phyloP scores from a whole-genome alignment of 2,797 vertebrate species.

The Sebastes glaucus region DNA sequence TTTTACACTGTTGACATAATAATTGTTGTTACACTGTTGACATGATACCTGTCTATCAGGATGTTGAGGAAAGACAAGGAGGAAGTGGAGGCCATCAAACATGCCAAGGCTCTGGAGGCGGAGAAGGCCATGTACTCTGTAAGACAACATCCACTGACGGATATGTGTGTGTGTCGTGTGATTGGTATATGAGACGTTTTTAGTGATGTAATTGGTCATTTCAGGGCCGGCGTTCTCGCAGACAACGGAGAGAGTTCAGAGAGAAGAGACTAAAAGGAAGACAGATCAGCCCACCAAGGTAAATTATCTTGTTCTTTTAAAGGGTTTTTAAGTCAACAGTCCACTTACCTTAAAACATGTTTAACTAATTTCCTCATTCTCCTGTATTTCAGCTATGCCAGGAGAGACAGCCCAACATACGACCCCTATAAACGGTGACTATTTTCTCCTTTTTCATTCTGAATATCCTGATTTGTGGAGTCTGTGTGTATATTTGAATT shows the following conservation, averaged over 20 bases:
- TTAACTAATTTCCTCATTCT: neutral
- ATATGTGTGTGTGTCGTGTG: neutral
- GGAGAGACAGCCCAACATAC: constrained; percentile 97
- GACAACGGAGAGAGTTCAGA: constrained; percentile 94
- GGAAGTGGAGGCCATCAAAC: constrained; percentile 97
- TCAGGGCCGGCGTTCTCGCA: constrained; percentile 93
- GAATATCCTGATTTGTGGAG: neutral
- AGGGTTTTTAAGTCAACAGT: neutral
- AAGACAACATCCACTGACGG: constrained; percentile 54
- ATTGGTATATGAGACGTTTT: neutral
- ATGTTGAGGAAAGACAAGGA: constrained; percentile 98
- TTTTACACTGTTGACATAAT: neutral
- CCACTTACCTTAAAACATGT: neutral
- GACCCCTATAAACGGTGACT: constrained; percentile 95
- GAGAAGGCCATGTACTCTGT: constrained; percentile 99
- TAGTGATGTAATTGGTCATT: neutral
- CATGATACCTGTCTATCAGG: constrained; percentile 73
- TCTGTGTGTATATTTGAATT: neutral
- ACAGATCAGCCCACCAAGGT: constrained; percentile 98
- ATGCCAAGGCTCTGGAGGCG: constrained; percentile 95
- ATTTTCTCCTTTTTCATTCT: neutral
- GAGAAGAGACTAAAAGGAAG: constrained; percentile 95
- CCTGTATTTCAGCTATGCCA: constrained; percentile 86
- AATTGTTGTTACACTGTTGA: neutral
- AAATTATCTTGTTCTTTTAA: neutral